Conservation (phyloP, 2,113 vertebrate genomes). For the Lucifuga dentata region DNA sequence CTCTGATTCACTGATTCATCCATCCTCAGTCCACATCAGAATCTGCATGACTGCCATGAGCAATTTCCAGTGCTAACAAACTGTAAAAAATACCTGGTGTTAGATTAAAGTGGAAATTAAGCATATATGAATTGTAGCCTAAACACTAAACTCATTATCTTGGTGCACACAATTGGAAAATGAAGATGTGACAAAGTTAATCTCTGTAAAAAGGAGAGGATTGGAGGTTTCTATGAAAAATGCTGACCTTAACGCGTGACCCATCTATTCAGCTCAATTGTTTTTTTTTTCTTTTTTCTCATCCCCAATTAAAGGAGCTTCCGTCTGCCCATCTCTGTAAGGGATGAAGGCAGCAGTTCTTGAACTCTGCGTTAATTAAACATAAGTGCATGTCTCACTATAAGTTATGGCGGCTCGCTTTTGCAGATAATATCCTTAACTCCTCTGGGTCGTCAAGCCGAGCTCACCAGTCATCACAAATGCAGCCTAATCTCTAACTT, state of each 20-base stretch:
- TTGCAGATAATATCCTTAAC: constrained; percentile 51
- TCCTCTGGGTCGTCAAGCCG: constrained; percentile 45
- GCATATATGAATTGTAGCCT: constrained; percentile 57
- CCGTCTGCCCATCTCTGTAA: constrained; percentile 55
- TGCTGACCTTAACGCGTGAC: constrained; percentile 73
- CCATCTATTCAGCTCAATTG: constrained; percentile 64
- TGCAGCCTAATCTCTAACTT: constrained; percentile 34
- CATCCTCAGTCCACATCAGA: constrained; percentile 36
- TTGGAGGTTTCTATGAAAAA: constrained; percentile 65
- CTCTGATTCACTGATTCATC: constrained; percentile 34
- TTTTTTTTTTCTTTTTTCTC: constrained; percentile 46
- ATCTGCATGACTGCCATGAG: constrained; percentile 5
- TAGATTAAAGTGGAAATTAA: constrained; percentile 38
- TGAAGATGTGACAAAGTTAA: constrained; percentile 73
- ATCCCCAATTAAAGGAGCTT: constrained; percentile 75
- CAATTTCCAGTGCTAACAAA: constrained; percentile 24
- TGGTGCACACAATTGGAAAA: constrained; percentile 56
- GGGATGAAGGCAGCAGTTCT: constrained; percentile 68
- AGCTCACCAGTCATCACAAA: constrained; percentile 36
- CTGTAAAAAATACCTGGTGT: constrained; percentile 30
- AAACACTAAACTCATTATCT: constrained; percentile 73
- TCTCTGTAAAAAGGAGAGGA: constrained; percentile 44
- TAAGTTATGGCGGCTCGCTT: constrained; percentile 50
- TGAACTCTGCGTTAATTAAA: constrained; percentile 79
- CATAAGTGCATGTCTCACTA: constrained; percentile 66